Evolutionary conservation across 2,113 vertebrate species (phyloP).

Genomic region (Hypanus sabinus): DNA sequence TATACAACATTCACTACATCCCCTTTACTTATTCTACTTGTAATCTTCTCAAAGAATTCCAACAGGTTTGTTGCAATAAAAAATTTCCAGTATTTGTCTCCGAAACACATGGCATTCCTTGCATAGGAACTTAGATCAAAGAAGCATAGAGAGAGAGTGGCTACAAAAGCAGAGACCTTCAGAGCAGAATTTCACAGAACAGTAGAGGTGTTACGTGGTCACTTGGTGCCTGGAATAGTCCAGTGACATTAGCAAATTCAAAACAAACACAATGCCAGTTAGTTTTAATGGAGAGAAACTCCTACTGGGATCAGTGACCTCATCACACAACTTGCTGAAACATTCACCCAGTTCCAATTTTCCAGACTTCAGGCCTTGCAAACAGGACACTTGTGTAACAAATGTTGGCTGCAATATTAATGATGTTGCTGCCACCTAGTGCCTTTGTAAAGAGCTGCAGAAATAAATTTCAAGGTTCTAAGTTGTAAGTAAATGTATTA

Average conservation of each 20-base stretch:
- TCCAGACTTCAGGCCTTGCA: not conserved
- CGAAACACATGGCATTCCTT: not conserved
- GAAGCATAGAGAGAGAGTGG: not conserved
- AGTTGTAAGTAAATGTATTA: too few species aligned
- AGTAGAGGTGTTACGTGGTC: not conserved
- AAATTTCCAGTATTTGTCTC: not conserved
- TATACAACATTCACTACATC: too few species aligned
- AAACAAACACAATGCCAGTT: not conserved
- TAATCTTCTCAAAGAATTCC: too few species aligned
- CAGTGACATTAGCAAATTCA: not conserved
- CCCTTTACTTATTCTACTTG: too few species aligned
- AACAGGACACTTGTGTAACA: not conserved
- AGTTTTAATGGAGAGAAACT: not conserved
- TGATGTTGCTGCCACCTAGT: slow-evolving; percentile 16
- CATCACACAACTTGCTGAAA: not conserved
- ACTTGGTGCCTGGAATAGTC: too few species aligned
- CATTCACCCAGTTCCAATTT: not conserved
- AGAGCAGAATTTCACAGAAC: not conserved
- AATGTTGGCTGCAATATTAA: not conserved
- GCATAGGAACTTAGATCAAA: not conserved
- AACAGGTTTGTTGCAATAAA: too few species aligned
- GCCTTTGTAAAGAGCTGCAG: not conserved
- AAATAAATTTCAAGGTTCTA: not conserved
- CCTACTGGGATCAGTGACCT: not conserved
- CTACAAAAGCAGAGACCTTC: not conserved